These are phyloP conservation scores for Spea bombifrons DNA, from an alignment of 2,113 vertebrate genomes.

Conservation along the genomic window DNA sequence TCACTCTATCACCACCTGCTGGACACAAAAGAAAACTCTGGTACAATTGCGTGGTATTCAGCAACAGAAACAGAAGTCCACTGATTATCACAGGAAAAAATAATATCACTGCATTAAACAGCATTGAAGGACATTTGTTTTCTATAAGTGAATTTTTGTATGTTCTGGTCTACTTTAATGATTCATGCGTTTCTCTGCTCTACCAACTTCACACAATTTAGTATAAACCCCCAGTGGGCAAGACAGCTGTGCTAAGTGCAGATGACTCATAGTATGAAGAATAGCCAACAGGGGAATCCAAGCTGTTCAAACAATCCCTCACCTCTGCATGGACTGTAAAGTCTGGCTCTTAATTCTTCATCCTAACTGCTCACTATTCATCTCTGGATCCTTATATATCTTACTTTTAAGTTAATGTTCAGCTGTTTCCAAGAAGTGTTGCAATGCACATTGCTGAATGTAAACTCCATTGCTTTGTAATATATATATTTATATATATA, in stretches of 20 bases:
- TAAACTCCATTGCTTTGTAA: too few relatives aligned
- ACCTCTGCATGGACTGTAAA: not conserved
- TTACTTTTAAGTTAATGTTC: not conserved
- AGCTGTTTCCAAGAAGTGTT: too few relatives aligned
- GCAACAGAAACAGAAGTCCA: too few relatives aligned
- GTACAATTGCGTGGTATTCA: not conserved
- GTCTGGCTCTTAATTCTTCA: not conserved
- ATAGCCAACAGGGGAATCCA: not conserved
- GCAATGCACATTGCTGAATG: too few relatives aligned
- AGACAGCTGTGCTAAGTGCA: constrained; percentile 12
- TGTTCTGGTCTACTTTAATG: constrained; percentile 20
- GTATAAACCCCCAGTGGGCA: constrained; percentile 16
- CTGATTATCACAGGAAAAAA: too few relatives aligned
- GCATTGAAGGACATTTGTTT: constrained; percentile 20
- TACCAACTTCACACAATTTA: constrained; percentile 1
- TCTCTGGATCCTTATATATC: not conserved
- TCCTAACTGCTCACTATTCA: constrained; percentile 1
- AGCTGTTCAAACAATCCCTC: constrained; percentile 2
- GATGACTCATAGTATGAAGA: constrained; percentile 5
- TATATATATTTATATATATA: too few relatives aligned
- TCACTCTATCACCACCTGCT: not conserved
- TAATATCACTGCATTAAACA: not conserved
- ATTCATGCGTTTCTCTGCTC: constrained; percentile 24
- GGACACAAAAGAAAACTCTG: not conserved
- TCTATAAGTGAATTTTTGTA: constrained; percentile 4